These are phyloP conservation scores for Centrocercus urophasianus DNA, from an alignment of 2,113 vertebrate species.

Conservation along the genomic window DNA sequence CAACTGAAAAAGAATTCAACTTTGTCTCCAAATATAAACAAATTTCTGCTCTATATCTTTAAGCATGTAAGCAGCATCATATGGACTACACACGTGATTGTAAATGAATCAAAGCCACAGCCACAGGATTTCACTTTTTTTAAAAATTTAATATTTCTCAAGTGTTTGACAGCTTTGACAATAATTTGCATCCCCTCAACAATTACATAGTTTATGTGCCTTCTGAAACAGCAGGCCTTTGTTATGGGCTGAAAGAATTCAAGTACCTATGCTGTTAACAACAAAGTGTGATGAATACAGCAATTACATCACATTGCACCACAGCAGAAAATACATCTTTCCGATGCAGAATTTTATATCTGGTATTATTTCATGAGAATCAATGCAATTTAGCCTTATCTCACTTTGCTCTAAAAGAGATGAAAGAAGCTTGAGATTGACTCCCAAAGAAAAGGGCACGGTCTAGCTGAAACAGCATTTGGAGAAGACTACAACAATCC, in stretches of 20 bases:
- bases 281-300: not conserved
- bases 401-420: not conserved
- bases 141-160: not conserved
- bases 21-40: not conserved
- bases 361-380: not conserved
- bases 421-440: not conserved
- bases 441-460: not conserved
- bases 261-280: not conserved
- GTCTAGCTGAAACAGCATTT: not conserved
- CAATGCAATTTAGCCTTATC: not conserved
- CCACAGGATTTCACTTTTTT: not conserved
- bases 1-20: not conserved
- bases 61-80: not conserved
- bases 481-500: not conserved
- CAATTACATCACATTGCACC: not conserved
- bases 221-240: not conserved
- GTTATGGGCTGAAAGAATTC: not conserved
- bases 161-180: not conserved
- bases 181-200: not conserved
- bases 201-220: not conserved
- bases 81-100: not conserved
- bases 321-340: not conserved
- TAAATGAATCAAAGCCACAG: not conserved
- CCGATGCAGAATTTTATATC: not conserved
- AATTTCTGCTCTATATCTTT: not conserved